These are phyloP conservation scores for Helicoverpa zea DNA, from an alignment of 1,140 invertebrate genomes.

Conservation along the genomic window DNA sequence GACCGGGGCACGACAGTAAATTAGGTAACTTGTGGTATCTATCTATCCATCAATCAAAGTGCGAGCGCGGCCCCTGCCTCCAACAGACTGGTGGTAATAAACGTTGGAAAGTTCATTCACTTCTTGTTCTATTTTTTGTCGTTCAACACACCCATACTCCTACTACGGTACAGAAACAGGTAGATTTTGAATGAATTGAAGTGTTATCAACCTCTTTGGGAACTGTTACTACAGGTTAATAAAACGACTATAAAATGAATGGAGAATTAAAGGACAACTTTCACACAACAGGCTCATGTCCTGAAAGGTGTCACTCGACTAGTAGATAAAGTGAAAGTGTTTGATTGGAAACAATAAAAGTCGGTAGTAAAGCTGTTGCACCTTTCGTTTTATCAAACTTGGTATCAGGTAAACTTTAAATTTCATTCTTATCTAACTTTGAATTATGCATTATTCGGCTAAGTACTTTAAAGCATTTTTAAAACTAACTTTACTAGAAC, in stretches of 20 bases:
- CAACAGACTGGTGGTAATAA: constrained; percentile 64
- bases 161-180: constrained; percentile 23
- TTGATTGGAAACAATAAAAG: too few species aligned
- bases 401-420: too few species aligned
- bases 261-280: neutral
- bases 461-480: too few species aligned
- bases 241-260: neutral
- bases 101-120: constrained; percentile 74
- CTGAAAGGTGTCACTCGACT: too few species aligned
- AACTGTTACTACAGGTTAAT: constrained; percentile 23
- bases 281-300: neutral
- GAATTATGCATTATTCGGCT: too few species aligned
- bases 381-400: too few species aligned
- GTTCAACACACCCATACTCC: constrained; percentile 48
- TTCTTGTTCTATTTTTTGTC: constrained; percentile 70
- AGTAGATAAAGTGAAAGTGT: too few species aligned
- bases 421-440: too few species aligned
- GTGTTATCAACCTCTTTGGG: constrained; percentile 37
- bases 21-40: constrained; percentile 60
- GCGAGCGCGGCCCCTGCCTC: constrained; percentile 55
- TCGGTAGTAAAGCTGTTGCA: too few species aligned
- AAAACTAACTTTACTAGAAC: too few species aligned
- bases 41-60: constrained; percentile 64
- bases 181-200: constrained; percentile 44
- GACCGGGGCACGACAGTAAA: constrained; percentile 55